Evolutionary conservation across 2,888 invertebrate genomes (phyloP).

Genomic region (Drosophila meridionalis): DNA sequence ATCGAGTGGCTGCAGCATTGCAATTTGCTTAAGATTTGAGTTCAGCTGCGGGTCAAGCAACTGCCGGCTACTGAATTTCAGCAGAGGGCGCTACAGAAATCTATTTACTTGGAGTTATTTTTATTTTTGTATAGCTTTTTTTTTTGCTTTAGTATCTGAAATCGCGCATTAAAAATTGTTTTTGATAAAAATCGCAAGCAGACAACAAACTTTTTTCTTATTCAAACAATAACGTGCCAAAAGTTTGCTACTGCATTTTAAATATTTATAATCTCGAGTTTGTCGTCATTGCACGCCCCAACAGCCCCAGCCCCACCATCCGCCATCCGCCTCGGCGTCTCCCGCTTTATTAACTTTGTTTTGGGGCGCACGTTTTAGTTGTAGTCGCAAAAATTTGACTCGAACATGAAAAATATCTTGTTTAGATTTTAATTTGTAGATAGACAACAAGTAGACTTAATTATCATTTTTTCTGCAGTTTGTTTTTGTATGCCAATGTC

Average conservation of each 20-base stretch:
- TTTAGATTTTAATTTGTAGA: conserved; percentile 83
- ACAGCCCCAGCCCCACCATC: background rate
- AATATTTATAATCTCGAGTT: conserved; percentile 76
- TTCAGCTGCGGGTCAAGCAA: conserved; percentile 75
- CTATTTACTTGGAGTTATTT: conserved; percentile 41
- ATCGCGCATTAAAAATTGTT: conserved; percentile 66
- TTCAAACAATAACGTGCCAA: conserved; percentile 82
- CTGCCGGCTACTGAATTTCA: conserved; percentile 78
- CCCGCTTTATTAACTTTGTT: conserved; percentile 54
- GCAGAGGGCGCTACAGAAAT: conserved; percentile 58
- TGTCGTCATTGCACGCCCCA: conserved; percentile 47
- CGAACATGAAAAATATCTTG: conserved; percentile 83
- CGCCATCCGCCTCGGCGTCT: background rate
- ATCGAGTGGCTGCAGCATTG: conserved; percentile 46
- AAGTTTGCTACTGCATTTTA: conserved; percentile 84
- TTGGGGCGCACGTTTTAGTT: conserved; percentile 83
- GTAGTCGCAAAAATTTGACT: conserved; percentile 71
- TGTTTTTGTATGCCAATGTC: conserved; percentile 40
- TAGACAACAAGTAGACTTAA: conserved; percentile 83
- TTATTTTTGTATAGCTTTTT: conserved; percentile 9
- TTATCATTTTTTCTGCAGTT: conserved; percentile 73
- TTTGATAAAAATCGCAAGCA: conserved; percentile 73
- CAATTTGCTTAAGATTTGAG: conserved; percentile 79
- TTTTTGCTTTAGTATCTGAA: conserved; percentile 41
- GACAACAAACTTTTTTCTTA: conserved; percentile 41